A percentile compares a stretch with the other conserved stretches of the same genome.
These are phyloP conservation scores for Mechanitis messenoides DNA, from an alignment of 2,888 invertebrate species.

Conservation along the genomic window DNA sequence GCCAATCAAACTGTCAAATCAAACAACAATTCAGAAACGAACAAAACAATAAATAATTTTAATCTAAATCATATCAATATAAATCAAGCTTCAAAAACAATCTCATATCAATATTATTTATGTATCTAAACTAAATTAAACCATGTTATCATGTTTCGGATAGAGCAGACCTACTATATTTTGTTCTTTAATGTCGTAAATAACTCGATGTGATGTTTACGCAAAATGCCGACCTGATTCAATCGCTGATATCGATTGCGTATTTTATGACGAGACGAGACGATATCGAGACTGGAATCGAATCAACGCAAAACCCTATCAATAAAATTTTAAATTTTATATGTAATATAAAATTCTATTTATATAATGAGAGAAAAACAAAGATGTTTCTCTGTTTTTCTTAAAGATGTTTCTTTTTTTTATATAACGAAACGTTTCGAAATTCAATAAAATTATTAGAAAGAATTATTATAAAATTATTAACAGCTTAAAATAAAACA, in stretches of 20 bases:
- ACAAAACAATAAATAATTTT: neutral
- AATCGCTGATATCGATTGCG: constrained; percentile 21
- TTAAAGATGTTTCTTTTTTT: no score
- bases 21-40: neutral
- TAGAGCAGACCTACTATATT: constrained; percentile 24
- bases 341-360: no score
- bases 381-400: no score
- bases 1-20: no score
- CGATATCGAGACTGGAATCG: neutral
- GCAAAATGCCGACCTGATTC: constrained; percentile 26
- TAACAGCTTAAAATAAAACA: no score
- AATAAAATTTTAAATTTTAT: no score
- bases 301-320: no score
- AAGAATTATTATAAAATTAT: no score
- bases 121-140: constrained; percentile 19
- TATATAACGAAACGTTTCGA: no score
- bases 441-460: no score
- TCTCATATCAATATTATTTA: neutral
- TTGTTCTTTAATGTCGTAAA: constrained; percentile 31
- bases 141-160: constrained; percentile 23
- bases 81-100: neutral
- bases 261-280: constrained; percentile 17
- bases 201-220: constrained; percentile 32
- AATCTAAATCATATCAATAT: neutral
- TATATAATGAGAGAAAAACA: no score